A percentile compares a stretch with the other conserved stretches of the same genome.
phyloP scores from a whole-genome alignment of 2,797 vertebrate genomes.

The Momotus momota region DNA sequence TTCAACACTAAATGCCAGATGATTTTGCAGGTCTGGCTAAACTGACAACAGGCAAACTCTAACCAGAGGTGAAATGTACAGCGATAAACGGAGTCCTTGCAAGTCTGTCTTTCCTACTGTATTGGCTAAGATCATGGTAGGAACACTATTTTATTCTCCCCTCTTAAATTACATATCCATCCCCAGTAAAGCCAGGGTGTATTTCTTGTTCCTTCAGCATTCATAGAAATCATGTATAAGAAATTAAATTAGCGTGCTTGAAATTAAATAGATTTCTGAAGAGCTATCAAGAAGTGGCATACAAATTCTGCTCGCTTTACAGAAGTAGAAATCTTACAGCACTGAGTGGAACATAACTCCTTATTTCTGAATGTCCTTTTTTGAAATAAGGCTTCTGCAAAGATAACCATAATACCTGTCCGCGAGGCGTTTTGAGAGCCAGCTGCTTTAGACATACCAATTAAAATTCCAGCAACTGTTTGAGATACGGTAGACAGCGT shows the following conservation, averaged over 20 bases:
- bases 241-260: neutral
- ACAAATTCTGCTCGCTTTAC: neutral
- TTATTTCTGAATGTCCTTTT: neutral
- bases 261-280: slow-evolving; percentile 7
- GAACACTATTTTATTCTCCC: neutral
- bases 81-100: neutral
- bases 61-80: neutral
- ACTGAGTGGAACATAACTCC: neutral
- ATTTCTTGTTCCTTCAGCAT: neutral
- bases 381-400: neutral
- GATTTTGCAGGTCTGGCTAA: neutral
- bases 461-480: neutral
- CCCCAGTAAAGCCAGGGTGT: neutral
- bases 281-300: neutral
- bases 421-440: neutral
- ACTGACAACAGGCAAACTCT: neutral
- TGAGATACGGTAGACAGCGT: neutral
- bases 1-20: neutral
- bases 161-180: neutral
- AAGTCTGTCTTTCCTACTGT: neutral
- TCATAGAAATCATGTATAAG: neutral
- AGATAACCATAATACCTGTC: neutral
- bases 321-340: neutral
- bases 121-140: neutral
- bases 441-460: neutral